Evolutionary conservation across 2,797 vertebrate genomes (phyloP).

Genomic region (Hybognathus amarus): DNA sequence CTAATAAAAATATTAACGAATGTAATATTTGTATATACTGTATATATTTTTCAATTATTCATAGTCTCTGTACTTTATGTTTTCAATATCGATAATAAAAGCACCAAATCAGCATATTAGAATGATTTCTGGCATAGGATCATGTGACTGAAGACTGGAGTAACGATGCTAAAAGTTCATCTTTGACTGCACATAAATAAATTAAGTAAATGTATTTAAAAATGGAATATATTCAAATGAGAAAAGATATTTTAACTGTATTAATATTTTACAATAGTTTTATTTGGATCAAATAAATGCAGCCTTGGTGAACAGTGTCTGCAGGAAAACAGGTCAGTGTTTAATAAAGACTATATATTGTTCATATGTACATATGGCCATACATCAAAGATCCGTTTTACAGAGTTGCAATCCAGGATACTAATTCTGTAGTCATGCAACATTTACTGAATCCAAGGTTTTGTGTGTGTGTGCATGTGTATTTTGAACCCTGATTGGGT

Average conservation of each 20-base stretch:
- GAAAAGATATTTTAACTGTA: not conserved
- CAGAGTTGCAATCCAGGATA: constrained; percentile 30
- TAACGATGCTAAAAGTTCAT: too few species aligned
- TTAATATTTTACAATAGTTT: not conserved
- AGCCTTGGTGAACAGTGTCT: not conserved
- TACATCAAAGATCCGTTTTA: not conserved
- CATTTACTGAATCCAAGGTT: constrained; percentile 28
- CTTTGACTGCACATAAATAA: too few species aligned
- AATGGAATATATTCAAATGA: not conserved
- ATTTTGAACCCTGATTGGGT: constrained; percentile 23
- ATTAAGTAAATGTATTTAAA: too few species aligned
- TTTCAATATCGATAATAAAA: too few species aligned
- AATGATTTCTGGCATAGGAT: too few species aligned
- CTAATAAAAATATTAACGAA: too few species aligned
- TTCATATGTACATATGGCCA: not conserved
- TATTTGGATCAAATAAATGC: not conserved
- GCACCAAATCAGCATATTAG: too few species aligned
- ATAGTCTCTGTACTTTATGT: too few species aligned
- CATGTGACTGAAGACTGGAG: too few species aligned
- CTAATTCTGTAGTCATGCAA: constrained; percentile 35
- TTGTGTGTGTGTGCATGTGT: not conserved
- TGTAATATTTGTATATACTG: too few species aligned
- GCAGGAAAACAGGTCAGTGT: not conserved
- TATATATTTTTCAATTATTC: too few species aligned
- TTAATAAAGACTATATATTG: not conserved